Conservation (phyloP, 2,888 invertebrate genomes). For the Helicoverpa assulta region DNA sequence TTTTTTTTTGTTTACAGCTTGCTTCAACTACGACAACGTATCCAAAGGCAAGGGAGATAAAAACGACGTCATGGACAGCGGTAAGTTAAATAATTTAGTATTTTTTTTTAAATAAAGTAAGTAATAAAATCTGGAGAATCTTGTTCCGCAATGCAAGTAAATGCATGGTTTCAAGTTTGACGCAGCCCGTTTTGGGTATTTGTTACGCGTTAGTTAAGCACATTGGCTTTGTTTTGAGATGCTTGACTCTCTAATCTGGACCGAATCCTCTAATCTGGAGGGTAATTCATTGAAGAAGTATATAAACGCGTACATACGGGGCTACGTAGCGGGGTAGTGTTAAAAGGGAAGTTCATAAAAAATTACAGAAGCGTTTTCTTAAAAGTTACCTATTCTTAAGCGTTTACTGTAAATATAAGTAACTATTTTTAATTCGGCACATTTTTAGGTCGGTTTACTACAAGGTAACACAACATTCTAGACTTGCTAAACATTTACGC, state of each 20-base stretch:
- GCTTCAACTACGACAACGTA: slow-evolving; percentile 85
- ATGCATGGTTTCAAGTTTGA: slow-evolving; percentile 9
- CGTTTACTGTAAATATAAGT: no score
- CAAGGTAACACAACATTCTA: neutral
- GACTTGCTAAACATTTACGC: neutral
- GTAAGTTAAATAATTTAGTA: slow-evolving; percentile 34
- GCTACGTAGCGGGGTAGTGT: no score
- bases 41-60: slow-evolving; percentile 66
- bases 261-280: no score
- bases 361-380: no score
- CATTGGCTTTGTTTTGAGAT: no score
- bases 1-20: slow-evolving; percentile 78
- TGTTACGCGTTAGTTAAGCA: no score
- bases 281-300: no score
- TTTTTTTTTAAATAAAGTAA: neutral
- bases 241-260: no score
- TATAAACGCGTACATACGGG: no score
- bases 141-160: slow-evolving; percentile 30
- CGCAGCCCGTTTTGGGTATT: neutral
- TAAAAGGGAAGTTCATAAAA: no score
- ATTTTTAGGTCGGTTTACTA: neutral
- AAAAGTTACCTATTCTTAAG: no score
- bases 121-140: neutral
- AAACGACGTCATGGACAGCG: slow-evolving; percentile 58
- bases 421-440: no score